Conservation (phyloP, 2,797 vertebrate genomes). For the Chelon auratus region DNA sequence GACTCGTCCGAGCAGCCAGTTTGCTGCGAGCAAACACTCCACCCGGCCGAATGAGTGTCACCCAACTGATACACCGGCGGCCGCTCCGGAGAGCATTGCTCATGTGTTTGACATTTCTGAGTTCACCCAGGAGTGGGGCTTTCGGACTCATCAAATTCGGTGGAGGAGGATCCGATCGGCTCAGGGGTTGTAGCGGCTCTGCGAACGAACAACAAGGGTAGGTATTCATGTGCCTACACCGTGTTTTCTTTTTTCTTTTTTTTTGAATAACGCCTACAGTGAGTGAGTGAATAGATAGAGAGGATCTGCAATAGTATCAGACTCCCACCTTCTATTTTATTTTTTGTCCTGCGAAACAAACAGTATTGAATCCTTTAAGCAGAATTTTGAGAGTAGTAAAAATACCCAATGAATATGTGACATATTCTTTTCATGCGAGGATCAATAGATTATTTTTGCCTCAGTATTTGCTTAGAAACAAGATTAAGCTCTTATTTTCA, state of each 20-base stretch:
- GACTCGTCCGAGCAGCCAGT: slow-evolving; percentile 18
- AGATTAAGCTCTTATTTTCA: no score
- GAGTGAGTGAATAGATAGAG: slow-evolving; percentile 41
- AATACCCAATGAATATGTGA: no score
- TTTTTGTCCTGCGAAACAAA: slow-evolving; percentile 1
- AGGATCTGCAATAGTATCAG: slow-evolving; percentile 27
- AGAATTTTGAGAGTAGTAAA: neutral
- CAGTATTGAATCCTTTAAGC: neutral
- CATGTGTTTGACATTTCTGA: slow-evolving; percentile 27
- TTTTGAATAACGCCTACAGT: slow-evolving; percentile 47
- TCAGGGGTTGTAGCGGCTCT: neutral
- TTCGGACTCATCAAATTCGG: neutral
- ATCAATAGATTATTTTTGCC: no score
- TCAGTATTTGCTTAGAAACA: no score
- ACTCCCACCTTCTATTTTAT: slow-evolving; percentile 36
- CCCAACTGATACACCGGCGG: slow-evolving; percentile 34
- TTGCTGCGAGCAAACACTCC: slow-evolving; percentile 50
- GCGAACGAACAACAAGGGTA: no score
- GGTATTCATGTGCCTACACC: slow-evolving; percentile 45
- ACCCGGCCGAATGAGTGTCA: slow-evolving; percentile 27
- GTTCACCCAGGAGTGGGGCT: neutral
- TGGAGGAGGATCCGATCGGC: neutral
- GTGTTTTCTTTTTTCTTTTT: slow-evolving; percentile 13
- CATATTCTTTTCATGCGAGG: no score
- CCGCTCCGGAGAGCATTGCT: slow-evolving; percentile 12